These are phyloP conservation scores for Pyrrhia umbra DNA, from an alignment of 2,888 invertebrate genomes.

Conservation along the genomic window DNA sequence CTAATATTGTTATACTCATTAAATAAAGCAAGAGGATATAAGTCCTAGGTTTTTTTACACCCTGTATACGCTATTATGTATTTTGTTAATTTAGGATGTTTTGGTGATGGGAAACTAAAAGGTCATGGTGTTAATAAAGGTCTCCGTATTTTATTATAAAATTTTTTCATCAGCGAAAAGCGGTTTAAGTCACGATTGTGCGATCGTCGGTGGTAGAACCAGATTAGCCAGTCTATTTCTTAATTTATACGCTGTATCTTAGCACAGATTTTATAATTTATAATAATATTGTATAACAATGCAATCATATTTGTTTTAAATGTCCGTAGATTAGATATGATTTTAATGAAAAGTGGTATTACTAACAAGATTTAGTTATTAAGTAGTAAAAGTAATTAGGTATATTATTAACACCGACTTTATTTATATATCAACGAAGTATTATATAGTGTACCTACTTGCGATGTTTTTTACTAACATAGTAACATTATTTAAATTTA, in stretches of 20 bases:
- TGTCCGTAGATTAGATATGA: slow-evolving; percentile 48
- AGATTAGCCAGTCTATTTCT: slow-evolving; percentile 14
- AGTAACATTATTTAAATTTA: slow-evolving; percentile 24
- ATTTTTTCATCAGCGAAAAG: background rate
- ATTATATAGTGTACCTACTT: slow-evolving; percentile 2
- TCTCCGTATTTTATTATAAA: background rate
- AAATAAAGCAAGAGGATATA: background rate
- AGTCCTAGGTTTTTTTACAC: slow-evolving; percentile 5
- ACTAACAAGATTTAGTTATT: slow-evolving; percentile 54
- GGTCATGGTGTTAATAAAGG: background rate
- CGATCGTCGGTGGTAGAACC: background rate
- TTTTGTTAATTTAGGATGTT: background rate
- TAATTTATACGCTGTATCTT: slow-evolving; percentile 6
- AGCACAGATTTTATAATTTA: slow-evolving; percentile 19
- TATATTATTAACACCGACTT: slow-evolving; percentile 43
- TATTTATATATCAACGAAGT: slow-evolving; percentile 24
- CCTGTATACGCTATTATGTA: slow-evolving; percentile 15
- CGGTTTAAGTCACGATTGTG: background rate
- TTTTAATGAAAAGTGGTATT: slow-evolving; percentile 41
- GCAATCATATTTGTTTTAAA: slow-evolving; percentile 30
- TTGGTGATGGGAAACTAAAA: slow-evolving; percentile 31
- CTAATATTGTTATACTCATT: too few relatives aligned
- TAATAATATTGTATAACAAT: slow-evolving; percentile 31
- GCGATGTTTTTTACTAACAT: slow-evolving; percentile 45
- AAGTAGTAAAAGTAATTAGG: slow-evolving; percentile 54